These are phyloP conservation scores for Mamestra configurata DNA, from an alignment of 1,140 invertebrate genomes.

Conservation along the genomic window DNA sequence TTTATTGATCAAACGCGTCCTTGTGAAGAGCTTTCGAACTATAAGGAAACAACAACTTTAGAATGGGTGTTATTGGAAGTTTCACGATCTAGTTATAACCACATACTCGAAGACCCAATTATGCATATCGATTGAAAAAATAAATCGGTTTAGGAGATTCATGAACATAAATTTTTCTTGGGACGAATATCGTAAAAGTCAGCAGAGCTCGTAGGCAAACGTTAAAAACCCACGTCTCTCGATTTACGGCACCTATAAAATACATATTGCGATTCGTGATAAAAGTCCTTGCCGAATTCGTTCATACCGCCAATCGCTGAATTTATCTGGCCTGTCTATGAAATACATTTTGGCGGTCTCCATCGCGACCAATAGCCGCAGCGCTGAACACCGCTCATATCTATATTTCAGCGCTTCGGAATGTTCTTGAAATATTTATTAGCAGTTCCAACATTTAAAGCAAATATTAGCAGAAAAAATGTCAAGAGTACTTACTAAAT, in stretches of 20 bases:
- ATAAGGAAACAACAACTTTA: constrained; percentile 26
- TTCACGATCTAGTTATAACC: constrained; percentile 39
- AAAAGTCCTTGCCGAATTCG: constrained; percentile 80
- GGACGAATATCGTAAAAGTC: constrained; percentile 84
- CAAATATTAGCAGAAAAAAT: constrained; percentile 19
- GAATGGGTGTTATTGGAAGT: constrained; percentile 59
- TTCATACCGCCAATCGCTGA: constrained; percentile 74
- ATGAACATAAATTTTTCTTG: constrained; percentile 81
- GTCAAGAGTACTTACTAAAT: constrained; percentile 6
- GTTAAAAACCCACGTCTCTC: constrained; percentile 84
- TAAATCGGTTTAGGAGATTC: constrained; percentile 62
- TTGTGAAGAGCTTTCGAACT: constrained; percentile 48
- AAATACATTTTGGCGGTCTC: constrained; percentile 36
- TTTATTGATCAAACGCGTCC: constrained; percentile 5
- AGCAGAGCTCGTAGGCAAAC: constrained; percentile 80
- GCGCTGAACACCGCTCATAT: constrained; percentile 43
- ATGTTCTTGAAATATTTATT: constrained; percentile 32
- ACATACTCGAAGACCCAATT: constrained; percentile 57
- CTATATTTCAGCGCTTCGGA: constrained; percentile 37
- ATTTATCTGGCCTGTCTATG: constrained; percentile 67
- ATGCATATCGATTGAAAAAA: constrained; percentile 71
- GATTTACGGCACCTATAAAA: constrained; percentile 87
- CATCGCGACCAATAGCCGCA: constrained; percentile 15
- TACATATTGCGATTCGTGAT: constrained; percentile 87
- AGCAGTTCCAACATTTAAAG: constrained; percentile 6